phyloP scores from a whole-genome alignment of 2,797 vertebrate genomes.

The Sebastolobus alascanus region DNA sequence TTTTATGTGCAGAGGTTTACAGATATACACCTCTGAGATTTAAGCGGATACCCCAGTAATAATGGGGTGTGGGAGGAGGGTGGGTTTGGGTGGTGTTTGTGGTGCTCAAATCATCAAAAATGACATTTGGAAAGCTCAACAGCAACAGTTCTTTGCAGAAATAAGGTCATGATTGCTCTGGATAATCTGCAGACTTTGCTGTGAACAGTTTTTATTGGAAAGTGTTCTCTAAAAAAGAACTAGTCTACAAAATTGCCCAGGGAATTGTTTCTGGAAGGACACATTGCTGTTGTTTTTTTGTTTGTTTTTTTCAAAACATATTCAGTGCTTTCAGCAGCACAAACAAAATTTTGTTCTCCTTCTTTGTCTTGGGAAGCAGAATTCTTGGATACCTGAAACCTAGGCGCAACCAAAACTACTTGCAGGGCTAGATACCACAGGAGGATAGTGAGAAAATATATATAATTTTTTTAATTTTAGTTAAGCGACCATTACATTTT shows the following conservation, averaged over 20 bases:
- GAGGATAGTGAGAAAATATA: neutral
- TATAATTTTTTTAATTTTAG: neutral
- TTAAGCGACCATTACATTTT: neutral
- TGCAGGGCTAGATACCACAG: neutral
- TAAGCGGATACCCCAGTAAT: neutral
- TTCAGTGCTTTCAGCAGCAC: slow-evolving; percentile 1
- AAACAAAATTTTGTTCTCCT: neutral
- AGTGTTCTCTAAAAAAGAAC: slow-evolving; percentile 29
- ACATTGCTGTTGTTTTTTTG: neutral
- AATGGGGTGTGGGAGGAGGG: neutral
- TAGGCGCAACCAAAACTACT: neutral
- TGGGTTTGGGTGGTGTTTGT: neutral
- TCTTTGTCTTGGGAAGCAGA: neutral
- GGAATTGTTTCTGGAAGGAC: slow-evolving; percentile 16
- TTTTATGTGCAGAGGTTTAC: neutral
- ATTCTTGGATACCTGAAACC: neutral
- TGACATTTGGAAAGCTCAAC: slow-evolving; percentile 40
- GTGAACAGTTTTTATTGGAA: slow-evolving; percentile 20
- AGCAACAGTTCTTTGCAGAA: slow-evolving; percentile 22
- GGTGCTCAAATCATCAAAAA: slow-evolving; percentile 34
- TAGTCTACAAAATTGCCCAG: slow-evolving; percentile 8
- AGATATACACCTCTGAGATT: slow-evolving; percentile 14
- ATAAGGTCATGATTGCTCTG: slow-evolving; percentile 19
- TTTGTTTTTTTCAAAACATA: slow-evolving; percentile 11
- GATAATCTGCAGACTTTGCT: slow-evolving; percentile 29